Base-by-base conservation (phyloP, 2,888 invertebrate species). In the Nesidiocoris tenuis region DNA sequence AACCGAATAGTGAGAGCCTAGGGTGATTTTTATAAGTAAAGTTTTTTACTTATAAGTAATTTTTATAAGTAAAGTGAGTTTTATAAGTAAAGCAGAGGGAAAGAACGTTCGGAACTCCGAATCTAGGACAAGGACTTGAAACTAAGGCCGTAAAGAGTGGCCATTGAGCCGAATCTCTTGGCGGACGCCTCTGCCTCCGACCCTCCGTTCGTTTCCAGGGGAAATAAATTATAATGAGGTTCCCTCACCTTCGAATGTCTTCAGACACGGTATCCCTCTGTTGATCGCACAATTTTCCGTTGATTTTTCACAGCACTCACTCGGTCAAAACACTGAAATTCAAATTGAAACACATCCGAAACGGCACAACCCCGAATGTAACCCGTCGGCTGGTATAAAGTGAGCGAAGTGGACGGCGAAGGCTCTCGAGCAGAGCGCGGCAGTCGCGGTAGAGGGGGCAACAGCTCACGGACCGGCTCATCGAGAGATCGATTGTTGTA, bases 91-190 rank as follows among this genome's bases (percentile, higher is more conserved):
- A 12, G 54, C 12, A 39, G 3, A 39, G 39, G 39, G 21, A 54
- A 39, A 54, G 24, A n/a, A 19, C n/a, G 24, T 1, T 61, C 1
- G 61, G 39, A 1, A 18, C 12, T 9, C 39, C 19, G 61, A 72
- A 65, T 56, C 25, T 72, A 39, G 72, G 72, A 72, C 72, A 72
- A 72, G 72, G 72, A 72, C 72, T 72, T 63, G 72, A 61, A 61
- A 72, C 63, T 54, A 56, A 72, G 72, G 72, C 61, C 72, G 70
- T 17, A 23, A 19, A 56, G 63, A 72, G 72, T 61, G 39, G 72
- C 72, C 72, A 72, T 72, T 61, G 72, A 23, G 23, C 55, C 55
- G 54, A 54, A 54, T 65, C 70, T 61, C 72, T 39, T 16, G 72
- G 61, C 72, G 72, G 61, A 9, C 65, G 23, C 23, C 57, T 70